These are phyloP conservation scores for Porphyrio hochstetteri DNA, from an alignment of 2,113 vertebrate species.

Conservation along the genomic window DNA sequence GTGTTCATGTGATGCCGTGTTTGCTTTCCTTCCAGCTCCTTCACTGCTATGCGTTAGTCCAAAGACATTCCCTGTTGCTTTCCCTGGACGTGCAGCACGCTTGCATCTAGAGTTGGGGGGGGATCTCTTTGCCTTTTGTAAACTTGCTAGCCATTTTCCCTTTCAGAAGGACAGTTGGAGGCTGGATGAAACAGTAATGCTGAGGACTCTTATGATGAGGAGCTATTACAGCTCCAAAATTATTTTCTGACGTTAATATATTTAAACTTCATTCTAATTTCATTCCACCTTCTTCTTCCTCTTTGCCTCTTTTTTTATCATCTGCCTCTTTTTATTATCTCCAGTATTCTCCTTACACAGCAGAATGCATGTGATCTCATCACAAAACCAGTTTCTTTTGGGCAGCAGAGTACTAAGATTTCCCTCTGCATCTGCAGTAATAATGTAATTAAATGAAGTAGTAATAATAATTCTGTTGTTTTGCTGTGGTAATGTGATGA, in stretches of 20 bases:
- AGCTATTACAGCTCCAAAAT: neutral
- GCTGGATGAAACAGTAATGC: neutral
- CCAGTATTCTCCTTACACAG: neutral
- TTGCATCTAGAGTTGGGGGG: fast-evolving
- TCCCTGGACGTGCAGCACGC: fast-evolving
- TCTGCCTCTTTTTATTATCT: neutral
- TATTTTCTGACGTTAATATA: neutral
- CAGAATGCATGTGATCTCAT: neutral
- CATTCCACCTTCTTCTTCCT: neutral
- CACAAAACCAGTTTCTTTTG: neutral
- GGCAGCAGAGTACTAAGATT: neutral
- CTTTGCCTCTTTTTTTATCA: neutral
- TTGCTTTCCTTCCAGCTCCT: neutral
- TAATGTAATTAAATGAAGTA: constrained; percentile 32
- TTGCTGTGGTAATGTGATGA: neutral
- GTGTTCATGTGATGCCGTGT: neutral
- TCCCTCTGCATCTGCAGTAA: neutral
- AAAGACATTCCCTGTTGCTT: neutral
- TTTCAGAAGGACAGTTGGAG: neutral
- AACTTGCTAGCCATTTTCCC: neutral
- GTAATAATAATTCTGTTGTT: neutral
- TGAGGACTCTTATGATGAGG: neutral
- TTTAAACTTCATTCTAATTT: neutral
- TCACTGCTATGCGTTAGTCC: neutral
- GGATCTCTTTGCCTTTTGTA: neutral